A percentile compares a stretch with the other conserved stretches of the same genome.
Conservation (phyloP, 2,888 invertebrate genomes). For the Gasteruption jaculator region DNA sequence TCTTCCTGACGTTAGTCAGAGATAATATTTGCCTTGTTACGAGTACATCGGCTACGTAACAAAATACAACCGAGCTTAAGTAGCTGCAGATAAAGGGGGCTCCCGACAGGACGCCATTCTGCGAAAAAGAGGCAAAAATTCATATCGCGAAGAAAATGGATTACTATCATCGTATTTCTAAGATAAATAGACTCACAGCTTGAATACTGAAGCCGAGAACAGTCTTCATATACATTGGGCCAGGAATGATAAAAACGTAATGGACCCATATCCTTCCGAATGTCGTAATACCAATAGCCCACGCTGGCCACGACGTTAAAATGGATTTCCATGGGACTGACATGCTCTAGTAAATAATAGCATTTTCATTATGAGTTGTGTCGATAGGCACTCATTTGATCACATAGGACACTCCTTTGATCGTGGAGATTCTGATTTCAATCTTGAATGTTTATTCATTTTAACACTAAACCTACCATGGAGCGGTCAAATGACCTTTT, state of each 20-base stretch:
- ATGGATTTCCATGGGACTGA: conserved; percentile 65
- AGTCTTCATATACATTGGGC: conserved; percentile 68
- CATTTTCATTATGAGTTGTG: not conserved
- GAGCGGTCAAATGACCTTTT: no score
- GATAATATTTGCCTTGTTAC: conserved; percentile 58
- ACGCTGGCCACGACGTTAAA: conserved; percentile 62
- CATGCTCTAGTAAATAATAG: conserved; percentile 36
- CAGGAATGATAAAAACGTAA: conserved; percentile 68
- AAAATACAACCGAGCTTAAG: conserved; percentile 66
- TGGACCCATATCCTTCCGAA: conserved; percentile 74
- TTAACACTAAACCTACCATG: no score
- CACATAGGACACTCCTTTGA: no score
- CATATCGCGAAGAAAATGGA: not conserved
- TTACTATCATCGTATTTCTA: not conserved
- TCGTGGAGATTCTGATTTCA: no score
- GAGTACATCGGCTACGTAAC: conserved; percentile 64
- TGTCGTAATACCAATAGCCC: conserved; percentile 69
- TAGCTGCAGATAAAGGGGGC: conserved; percentile 69
- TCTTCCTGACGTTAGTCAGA: conserved; percentile 63
- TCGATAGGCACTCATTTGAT: no score
- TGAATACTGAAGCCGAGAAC: conserved; percentile 66
- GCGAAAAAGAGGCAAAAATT: conserved; percentile 32
- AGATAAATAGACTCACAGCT: conserved; percentile 49
- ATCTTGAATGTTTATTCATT: no score
- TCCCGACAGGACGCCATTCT: conserved; percentile 66